These are phyloP conservation scores for Drosophila eugracilis DNA, from an alignment of 1,140 invertebrate species.

Conservation along the genomic window DNA sequence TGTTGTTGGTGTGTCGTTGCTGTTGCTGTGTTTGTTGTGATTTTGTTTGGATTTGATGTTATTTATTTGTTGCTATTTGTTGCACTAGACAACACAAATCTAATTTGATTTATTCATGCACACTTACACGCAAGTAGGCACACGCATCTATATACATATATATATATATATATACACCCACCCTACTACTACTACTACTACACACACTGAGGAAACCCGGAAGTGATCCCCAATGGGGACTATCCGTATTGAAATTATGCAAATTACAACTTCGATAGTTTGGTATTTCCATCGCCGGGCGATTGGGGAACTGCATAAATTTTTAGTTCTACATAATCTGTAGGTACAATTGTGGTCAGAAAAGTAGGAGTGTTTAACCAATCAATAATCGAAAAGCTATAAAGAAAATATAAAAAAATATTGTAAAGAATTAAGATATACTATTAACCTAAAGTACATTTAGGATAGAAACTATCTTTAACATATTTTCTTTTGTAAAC, in stretches of 20 bases:
- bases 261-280: slow-evolving; percentile 44
- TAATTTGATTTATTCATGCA: slow-evolving; percentile 76
- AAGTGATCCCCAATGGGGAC: slow-evolving; percentile 30
- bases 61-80: slow-evolving; percentile 77
- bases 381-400: neutral
- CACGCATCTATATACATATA: neutral
- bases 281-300: slow-evolving; percentile 17
- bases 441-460: no score
- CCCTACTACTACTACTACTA: neutral
- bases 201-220: slow-evolving; percentile 8
- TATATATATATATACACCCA: neutral
- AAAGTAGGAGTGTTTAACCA: neutral
- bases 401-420: neutral
- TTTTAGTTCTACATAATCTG: neutral
- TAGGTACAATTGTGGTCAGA: neutral
- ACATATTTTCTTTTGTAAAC: no score
- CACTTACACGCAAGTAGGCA: slow-evolving; percentile 9
- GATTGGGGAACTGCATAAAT: slow-evolving; percentile 21
- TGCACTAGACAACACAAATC: slow-evolving; percentile 75
- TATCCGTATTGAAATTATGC: slow-evolving; percentile 72
- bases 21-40: slow-evolving; percentile 58
- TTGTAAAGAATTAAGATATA: neutral
- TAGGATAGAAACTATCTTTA: no score
- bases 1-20: slow-evolving; percentile 35
- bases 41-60: slow-evolving; percentile 78